phyloP scores from a whole-genome alignment of 92 coral and sea anemone species.

The Epizoanthus ramosus region DNA sequence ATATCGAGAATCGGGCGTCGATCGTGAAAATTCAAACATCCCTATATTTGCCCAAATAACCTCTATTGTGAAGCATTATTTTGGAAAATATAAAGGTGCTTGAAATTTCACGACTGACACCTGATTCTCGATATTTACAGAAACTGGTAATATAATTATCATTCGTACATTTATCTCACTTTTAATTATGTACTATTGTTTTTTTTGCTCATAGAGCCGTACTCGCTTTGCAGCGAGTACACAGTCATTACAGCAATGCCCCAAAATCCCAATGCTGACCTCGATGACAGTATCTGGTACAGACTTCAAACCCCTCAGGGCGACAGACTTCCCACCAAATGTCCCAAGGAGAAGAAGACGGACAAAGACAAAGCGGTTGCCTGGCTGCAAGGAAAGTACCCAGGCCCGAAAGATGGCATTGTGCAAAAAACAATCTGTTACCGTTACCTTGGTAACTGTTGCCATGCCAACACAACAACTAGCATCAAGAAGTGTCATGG shows the following conservation, averaged over 20 bases:
- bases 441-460: neutral
- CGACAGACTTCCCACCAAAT: neutral
- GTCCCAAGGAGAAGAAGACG: neutral
- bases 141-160: no score
- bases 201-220: neutral
- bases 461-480: neutral
- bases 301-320: neutral
- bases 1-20: no score
- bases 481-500: neutral
- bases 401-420: conserved; percentile 2
- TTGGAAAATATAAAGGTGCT: no score
- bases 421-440: neutral
- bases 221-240: neutral
- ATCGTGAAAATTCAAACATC: no score
- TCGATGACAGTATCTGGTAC: conserved; percentile 3
- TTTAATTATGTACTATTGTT: neutral
- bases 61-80: no score
- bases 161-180: no score
- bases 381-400: neutral
- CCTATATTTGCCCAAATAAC: no score
- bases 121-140: no score
- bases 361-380: neutral
- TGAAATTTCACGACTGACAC: no score
- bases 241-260: neutral
- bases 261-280: neutral